Base-by-base conservation (phyloP, 2,797 vertebrate genomes). In the Tinamus major region DNA sequence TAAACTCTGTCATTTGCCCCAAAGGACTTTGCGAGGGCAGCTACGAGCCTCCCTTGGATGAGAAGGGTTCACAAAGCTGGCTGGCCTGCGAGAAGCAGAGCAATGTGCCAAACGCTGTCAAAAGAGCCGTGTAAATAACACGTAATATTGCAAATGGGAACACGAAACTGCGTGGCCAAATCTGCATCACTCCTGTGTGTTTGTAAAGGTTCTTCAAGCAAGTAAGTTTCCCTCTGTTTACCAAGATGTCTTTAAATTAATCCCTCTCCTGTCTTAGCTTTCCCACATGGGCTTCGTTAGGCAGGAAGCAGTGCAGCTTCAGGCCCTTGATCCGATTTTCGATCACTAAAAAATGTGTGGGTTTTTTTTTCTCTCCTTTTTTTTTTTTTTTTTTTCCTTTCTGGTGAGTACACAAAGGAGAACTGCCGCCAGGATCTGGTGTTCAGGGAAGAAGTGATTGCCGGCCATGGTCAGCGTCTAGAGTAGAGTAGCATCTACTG, bases 401-500 rank as follows among this genome's bases (percentile, higher is more conserved):
- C 35, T 35, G 35, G 87, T 44, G 88, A 91, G 77, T 8, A 33
- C 68, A 77, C 48, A 41, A 69, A 72, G 75, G 62, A 70, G 48
- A 8, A 4, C 65, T 62, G 64, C 63, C 87, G 20, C 61, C 55
- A 26, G 81, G 24, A 51, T 67, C 80, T 90, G 70, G 59, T 2
- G 2, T n/a, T 89, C 17, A 58, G 90, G 76, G 67, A 80, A 72
- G 83, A 42, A 90, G 44, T 3, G 11, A 70, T 64, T 77, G 39
- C 69, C 33, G 68, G 65, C 79, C 55, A 62, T 6, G 72, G 70
- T 3, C 1, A 83, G 41, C 70, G 49, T 85, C 82, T 82, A 80
- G 83, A 77, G 61, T 58, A 88, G 51, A 89, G 63, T 74, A 90
- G 85, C 80, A 86, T 87, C 55, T 94, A 86, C 92, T 93, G 90